These are phyloP conservation scores for Copidosoma floridanum DNA, from an alignment of 1,140 invertebrate genomes.

Conservation along the genomic window DNA sequence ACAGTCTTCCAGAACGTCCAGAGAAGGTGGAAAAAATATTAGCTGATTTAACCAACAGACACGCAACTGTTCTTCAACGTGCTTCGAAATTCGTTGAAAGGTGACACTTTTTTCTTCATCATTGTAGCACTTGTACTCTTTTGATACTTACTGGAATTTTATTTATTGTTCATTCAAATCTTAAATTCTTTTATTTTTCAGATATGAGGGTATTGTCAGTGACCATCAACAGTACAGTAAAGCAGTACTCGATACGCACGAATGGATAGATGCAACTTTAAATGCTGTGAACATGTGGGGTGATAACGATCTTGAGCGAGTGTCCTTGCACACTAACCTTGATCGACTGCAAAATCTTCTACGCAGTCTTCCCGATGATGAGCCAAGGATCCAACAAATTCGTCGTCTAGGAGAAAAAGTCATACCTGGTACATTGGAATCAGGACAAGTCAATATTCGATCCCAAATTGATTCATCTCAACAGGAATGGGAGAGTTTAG, in stretches of 20 bases:
- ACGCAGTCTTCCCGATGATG: slow-evolving; percentile 79
- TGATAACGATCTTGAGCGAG: slow-evolving; percentile 82
- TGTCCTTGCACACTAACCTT: slow-evolving; percentile 87
- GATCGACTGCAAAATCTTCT: slow-evolving; percentile 77
- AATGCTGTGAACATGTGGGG: slow-evolving; percentile 84
- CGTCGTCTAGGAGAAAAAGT: slow-evolving; percentile 83
- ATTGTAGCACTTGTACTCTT: not conserved
- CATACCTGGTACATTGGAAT: slow-evolving; percentile 81
- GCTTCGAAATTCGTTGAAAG: slow-evolving; percentile 71
- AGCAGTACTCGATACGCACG: slow-evolving; percentile 81
- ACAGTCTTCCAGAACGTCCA: slow-evolving; percentile 71
- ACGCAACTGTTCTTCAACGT: slow-evolving; percentile 66
- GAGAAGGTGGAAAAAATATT: slow-evolving; percentile 65
- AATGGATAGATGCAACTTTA: slow-evolving; percentile 88
- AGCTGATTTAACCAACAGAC: slow-evolving; percentile 61
- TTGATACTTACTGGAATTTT: not conserved
- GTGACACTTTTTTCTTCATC: slow-evolving; percentile 26
- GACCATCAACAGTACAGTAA: slow-evolving; percentile 91
- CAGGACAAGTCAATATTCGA: slow-evolving; percentile 81
- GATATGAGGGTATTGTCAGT: slow-evolving; percentile 86
- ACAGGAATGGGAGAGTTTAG: slow-evolving; percentile 85
- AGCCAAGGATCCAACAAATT: slow-evolving; percentile 77
- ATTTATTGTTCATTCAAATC: not conserved
- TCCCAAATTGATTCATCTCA: slow-evolving; percentile 83
- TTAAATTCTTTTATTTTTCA: slow-evolving; percentile 28